These are phyloP conservation scores for Tympanuchus pallidicinctus DNA, from an alignment of 2,113 vertebrate species.

Conservation along the genomic window DNA sequence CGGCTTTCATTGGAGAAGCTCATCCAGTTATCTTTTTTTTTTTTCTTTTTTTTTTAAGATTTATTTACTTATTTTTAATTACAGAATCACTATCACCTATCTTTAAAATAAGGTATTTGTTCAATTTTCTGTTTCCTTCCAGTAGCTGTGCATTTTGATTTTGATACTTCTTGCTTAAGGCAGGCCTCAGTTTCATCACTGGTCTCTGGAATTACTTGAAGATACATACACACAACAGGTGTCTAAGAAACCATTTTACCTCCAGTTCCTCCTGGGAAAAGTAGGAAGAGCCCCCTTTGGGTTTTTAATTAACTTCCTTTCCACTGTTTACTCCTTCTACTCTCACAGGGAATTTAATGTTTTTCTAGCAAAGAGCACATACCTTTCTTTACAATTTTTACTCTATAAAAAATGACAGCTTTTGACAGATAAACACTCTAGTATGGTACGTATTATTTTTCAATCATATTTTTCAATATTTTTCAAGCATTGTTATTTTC, in stretches of 20 bases:
- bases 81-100: background rate
- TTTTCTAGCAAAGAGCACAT: background rate
- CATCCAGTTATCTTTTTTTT: background rate
- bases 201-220: slow-evolving; percentile 8
- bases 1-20: background rate
- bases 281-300: slow-evolving; percentile 51
- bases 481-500: background rate
- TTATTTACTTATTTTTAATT: background rate
- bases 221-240: slow-evolving; percentile 46
- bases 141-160: background rate
- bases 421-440: background rate
- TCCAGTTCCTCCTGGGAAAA: slow-evolving; percentile 32
- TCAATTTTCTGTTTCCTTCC: background rate
- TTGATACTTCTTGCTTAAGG: background rate
- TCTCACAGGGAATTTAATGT: slow-evolving; percentile 34
- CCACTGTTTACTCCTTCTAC: slow-evolving; percentile 52
- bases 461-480: background rate
- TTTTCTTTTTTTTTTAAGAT: background rate
- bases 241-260: slow-evolving; percentile 60
- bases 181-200: background rate
- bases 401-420: background rate
- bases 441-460: background rate
- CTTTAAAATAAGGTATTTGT: background rate
- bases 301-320: slow-evolving; percentile 71
- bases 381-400: background rate